Evolutionary conservation across 1,140 invertebrate species (phyloP).

Genomic region (Ips nitidus): DNA sequence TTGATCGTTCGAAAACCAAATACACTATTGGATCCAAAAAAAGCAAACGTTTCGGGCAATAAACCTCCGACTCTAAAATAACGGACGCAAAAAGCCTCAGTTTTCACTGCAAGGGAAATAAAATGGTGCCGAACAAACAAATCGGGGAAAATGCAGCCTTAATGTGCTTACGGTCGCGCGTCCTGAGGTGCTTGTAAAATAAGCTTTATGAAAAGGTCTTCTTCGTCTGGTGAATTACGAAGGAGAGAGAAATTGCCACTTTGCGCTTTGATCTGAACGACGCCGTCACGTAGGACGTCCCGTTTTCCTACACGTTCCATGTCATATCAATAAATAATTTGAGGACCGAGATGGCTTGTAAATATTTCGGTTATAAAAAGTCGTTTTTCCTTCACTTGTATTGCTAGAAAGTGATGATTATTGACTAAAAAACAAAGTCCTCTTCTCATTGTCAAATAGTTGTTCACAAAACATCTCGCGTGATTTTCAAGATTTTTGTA

Average conservation of each 20-base stretch:
- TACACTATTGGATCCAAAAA: no score
- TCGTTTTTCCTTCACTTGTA: not conserved
- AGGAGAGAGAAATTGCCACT: conserved; percentile 17
- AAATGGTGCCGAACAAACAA: no score
- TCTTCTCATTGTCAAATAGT: no score
- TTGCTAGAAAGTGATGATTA: no score
- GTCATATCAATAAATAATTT: conserved; percentile 20
- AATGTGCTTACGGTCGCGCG: not conserved
- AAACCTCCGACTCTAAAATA: no score
- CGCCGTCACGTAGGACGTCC: conserved; percentile 18
- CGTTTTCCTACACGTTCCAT: conserved; percentile 13
- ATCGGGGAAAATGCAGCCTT: not conserved
- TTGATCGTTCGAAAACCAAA: no score
- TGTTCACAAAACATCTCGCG: no score
- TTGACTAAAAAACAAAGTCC: no score
- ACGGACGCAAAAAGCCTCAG: no score
- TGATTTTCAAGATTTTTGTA: no score
- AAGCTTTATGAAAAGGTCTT: conserved; percentile 22
- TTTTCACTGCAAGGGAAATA: no score
- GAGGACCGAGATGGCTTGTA: conserved; percentile 4
- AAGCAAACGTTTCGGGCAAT: no score
- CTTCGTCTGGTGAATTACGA: conserved; percentile 17
- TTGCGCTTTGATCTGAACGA: conserved; percentile 22
- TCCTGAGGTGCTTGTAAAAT: conserved; percentile 14
- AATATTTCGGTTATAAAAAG: conserved; percentile 2